Evolutionary conservation across 1,140 invertebrate genomes (phyloP).

Genomic region (Leptinotarsa undecemlineata): DNA sequence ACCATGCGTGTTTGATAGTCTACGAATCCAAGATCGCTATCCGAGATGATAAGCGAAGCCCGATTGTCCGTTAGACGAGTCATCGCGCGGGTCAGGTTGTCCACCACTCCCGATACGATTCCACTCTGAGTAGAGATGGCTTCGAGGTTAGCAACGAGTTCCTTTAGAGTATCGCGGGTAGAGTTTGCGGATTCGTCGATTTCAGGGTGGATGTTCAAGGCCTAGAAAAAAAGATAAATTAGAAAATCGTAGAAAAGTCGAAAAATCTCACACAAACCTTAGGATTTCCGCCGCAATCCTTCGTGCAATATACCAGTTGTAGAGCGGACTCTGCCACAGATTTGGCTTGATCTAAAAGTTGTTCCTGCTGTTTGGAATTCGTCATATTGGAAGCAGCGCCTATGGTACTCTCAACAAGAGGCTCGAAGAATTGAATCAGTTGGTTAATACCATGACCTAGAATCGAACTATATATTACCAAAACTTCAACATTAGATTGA

Average conservation of each 20-base stretch:
- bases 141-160: slow-evolving; percentile 81
- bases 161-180: slow-evolving; percentile 79
- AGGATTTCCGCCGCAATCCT: slow-evolving; percentile 92
- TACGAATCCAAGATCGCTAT: slow-evolving; percentile 70
- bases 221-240: slow-evolving; percentile 56
- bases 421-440: slow-evolving; percentile 81
- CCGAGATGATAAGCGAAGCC: slow-evolving; percentile 60
- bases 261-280: slow-evolving; percentile 58
- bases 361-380: slow-evolving; percentile 87
- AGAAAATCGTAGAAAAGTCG: not conserved
- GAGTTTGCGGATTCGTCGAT: slow-evolving; percentile 82
- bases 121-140: slow-evolving; percentile 85
- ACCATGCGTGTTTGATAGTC: slow-evolving; percentile 99
- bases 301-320: slow-evolving; percentile 82
- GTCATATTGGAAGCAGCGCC: slow-evolving; percentile 88
- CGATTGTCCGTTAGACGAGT: slow-evolving; percentile 75
- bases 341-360: slow-evolving; percentile 89
- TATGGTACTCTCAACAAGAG: slow-evolving; percentile 79
- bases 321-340: slow-evolving; percentile 90
- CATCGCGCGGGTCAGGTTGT: slow-evolving; percentile 86
- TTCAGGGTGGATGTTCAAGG: slow-evolving; percentile 75
- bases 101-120: slow-evolving; percentile 83
- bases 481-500: not conserved
- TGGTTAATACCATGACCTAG: slow-evolving; percentile 78
- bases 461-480: not conserved